These are phyloP conservation scores for Amyelois transitella DNA, from an alignment of 1,140 invertebrate species.

Conservation along the genomic window DNA sequence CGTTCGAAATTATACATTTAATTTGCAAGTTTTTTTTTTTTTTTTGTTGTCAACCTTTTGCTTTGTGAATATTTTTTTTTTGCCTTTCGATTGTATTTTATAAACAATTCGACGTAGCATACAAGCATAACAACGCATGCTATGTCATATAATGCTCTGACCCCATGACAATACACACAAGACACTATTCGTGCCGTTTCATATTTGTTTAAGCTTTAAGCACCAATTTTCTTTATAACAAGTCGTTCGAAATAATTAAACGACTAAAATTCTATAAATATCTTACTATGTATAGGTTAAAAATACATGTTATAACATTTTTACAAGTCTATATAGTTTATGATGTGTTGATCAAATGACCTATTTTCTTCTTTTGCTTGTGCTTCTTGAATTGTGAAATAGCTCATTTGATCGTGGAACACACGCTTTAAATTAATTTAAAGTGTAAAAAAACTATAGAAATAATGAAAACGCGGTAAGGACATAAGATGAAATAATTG, in stretches of 20 bases:
- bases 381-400: conserved; percentile 14
- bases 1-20: background rate
- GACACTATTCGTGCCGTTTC: conserved; percentile 38
- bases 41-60: no score
- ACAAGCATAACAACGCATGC: conserved; percentile 70
- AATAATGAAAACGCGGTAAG: conserved; percentile 29
- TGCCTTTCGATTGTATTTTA: conserved; percentile 5
- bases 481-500: conserved; percentile 26
- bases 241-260: conserved; percentile 75
- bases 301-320: conserved; percentile 74
- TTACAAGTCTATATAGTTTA: conserved; percentile 70
- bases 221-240: conserved; percentile 75
- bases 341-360: conserved; percentile 44
- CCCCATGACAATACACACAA: conserved; percentile 65
- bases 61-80: conserved; percentile 3
- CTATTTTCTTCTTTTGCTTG: conserved; percentile 13
- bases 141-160: conserved; percentile 64
- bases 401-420: conserved; percentile 40
- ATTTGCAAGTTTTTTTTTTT: no score
- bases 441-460: conserved; percentile 2
- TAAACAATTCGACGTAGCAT: conserved; percentile 42
- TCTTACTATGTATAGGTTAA: conserved; percentile 74
- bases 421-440: conserved; percentile 29
- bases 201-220: conserved; percentile 73
- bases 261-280: conserved; percentile 74